phyloP scores from a whole-genome alignment of 2,888 invertebrate species.

The Serrognathus titanus region DNA sequence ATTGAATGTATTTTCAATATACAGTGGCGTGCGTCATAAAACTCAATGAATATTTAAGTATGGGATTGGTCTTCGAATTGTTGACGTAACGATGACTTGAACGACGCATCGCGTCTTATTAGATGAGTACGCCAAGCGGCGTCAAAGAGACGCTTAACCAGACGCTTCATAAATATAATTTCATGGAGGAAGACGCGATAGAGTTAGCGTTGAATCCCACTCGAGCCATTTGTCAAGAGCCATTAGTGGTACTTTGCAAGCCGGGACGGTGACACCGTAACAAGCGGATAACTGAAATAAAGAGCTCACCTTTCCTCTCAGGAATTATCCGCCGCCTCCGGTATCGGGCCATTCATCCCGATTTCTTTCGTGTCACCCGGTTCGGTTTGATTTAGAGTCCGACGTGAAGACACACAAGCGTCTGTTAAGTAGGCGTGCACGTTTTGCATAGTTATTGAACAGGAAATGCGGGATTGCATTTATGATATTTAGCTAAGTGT shows the following conservation, averaged over 20 bases:
- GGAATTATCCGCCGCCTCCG: conserved; percentile 39
- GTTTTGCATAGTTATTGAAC: too few relatives aligned
- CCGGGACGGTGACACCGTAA: conserved; percentile 41
- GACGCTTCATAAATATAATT: conserved; percentile 3
- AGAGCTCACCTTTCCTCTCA: conserved; percentile 43
- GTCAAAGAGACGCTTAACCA: not conserved
- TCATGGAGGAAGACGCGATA: conserved; percentile 4
- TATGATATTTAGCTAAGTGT: too few relatives aligned
- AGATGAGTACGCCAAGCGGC: not conserved
- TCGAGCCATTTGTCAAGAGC: conserved; percentile 42
- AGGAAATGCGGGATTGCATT: too few relatives aligned
- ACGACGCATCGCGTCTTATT: too few relatives aligned
- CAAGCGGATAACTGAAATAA: conserved; percentile 46
- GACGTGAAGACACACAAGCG: conserved; percentile 12
- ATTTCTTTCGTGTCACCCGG: conserved; percentile 27
- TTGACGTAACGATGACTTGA: too few relatives aligned
- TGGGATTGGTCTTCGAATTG: too few relatives aligned
- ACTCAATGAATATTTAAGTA: too few relatives aligned
- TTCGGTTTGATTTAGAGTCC: conserved; percentile 25
- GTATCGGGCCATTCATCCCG: conserved; percentile 33
- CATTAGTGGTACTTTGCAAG: conserved; percentile 44
- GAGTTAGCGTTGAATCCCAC: conserved; percentile 26
- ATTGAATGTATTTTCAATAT: too few relatives aligned
- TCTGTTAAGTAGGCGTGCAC: not conserved
- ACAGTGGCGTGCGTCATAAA: too few relatives aligned